Percentiles rank a stretch among this genome's conserved stretches.
These are phyloP conservation scores for Orius laevigatus DNA, from an alignment of 1,140 invertebrate genomes.

Conservation along the genomic window DNA sequence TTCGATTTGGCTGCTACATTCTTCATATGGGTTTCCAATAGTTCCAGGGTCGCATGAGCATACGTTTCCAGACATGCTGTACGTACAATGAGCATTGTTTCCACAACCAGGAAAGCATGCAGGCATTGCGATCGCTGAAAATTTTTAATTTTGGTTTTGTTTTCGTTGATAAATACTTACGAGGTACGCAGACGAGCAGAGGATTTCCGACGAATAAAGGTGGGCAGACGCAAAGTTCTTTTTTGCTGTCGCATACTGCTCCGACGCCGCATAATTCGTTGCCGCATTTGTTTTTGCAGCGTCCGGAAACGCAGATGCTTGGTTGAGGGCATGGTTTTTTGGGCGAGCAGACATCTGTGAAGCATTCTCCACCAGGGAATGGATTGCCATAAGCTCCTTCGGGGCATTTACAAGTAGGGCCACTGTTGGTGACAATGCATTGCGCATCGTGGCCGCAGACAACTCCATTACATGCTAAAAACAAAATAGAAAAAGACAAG, in stretches of 20 bases:
- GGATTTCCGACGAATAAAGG: conserved; percentile 77
- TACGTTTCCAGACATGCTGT: conserved; percentile 44
- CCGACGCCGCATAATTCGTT: conserved; percentile 64
- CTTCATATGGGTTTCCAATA: conserved; percentile 71
- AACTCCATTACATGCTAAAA: conserved; percentile 56
- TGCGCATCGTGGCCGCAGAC: conserved; percentile 66
- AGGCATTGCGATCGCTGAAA: conserved; percentile 56
- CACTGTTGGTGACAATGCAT: conserved; percentile 68
- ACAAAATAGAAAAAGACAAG: conserved; percentile 14
- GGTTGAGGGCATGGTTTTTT: conserved; percentile 57
- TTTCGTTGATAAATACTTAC: conserved; percentile 38
- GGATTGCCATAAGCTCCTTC: conserved; percentile 76
- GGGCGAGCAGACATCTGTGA: conserved; percentile 59
- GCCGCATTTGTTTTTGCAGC: conserved; percentile 72
- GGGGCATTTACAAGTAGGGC: conserved; percentile 72
- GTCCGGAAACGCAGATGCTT: conserved; percentile 63
- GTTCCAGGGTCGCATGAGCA: conserved; percentile 73
- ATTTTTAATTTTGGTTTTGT: conserved; percentile 5
- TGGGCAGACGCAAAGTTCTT: conserved; percentile 71
- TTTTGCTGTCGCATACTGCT: conserved; percentile 58
- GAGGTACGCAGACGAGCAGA: conserved; percentile 75
- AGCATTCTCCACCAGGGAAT: conserved; percentile 71
- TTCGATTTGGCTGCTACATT: conserved; percentile 50
- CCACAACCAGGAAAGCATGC: conserved; percentile 64
- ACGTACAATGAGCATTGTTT: conserved; percentile 71